Evolutionary conservation across 2,888 invertebrate species (phyloP).

Genomic region (Spilarctia lutea): DNA sequence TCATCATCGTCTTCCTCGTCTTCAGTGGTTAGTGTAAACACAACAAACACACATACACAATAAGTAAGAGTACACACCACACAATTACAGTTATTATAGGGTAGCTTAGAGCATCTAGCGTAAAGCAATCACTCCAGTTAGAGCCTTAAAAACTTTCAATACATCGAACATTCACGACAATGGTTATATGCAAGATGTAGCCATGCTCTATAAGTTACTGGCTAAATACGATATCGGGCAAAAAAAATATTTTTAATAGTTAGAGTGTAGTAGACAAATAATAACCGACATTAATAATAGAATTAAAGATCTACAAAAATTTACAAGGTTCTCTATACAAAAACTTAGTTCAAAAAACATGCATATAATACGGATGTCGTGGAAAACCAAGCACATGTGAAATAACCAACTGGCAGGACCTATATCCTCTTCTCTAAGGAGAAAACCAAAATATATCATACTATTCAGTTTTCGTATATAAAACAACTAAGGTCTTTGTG

Average conservation of each 20-base stretch:
- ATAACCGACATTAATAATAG: too few relatives aligned
- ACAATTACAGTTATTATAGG: not conserved
- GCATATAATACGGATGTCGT: not conserved
- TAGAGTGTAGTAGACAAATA: too few relatives aligned
- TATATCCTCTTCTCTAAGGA: not conserved
- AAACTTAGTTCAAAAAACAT: not conserved
- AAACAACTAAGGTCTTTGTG: not conserved
- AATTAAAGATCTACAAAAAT: too few relatives aligned
- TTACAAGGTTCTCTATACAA: too few relatives aligned
- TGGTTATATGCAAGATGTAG: slow-evolving; percentile 12
- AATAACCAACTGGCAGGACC: not conserved
- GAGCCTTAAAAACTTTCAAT: not conserved
- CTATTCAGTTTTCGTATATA: not conserved
- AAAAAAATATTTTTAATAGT: not conserved
- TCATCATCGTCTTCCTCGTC: slow-evolving; percentile 33
- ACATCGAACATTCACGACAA: not conserved
- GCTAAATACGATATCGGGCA: slow-evolving; percentile 1
- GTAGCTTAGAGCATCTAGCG: slow-evolving; percentile 1
- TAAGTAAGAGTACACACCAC: slow-evolving; percentile 12
- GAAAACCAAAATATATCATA: not conserved
- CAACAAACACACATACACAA: slow-evolving; percentile 30
- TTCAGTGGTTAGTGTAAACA: slow-evolving; percentile 27
- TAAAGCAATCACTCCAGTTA: slow-evolving; percentile 5
- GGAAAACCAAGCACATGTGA: not conserved
- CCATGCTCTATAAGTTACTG: slow-evolving; percentile 12